Conservation (phyloP, 2,888 invertebrate species). For the Shargacucullia verbasci region DNA sequence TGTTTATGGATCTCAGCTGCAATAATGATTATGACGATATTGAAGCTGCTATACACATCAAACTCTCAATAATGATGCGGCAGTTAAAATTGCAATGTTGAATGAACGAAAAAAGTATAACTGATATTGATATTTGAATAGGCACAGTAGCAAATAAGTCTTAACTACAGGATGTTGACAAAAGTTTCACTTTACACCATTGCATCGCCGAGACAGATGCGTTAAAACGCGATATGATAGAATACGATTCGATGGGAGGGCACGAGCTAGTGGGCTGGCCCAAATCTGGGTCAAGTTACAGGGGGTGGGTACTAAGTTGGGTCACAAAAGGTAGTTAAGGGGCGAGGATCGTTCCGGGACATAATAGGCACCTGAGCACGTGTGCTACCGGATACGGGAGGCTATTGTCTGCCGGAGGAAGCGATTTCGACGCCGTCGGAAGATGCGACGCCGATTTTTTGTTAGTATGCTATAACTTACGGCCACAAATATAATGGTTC, state of each 20-base stretch:
- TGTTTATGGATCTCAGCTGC: not conserved
- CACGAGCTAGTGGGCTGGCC: constrained; percentile 79
- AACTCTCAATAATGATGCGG: constrained; percentile 6
- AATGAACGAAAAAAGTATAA: constrained; percentile 19
- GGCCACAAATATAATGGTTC: constrained; percentile 57
- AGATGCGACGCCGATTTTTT: constrained; percentile 82
- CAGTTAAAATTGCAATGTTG: constrained; percentile 21
- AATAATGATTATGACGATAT: constrained; percentile 1
- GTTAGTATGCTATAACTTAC: constrained; percentile 61
- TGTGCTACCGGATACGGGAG: constrained; percentile 85
- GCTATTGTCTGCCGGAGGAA: constrained; percentile 87
- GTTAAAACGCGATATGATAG: constrained; percentile 51
- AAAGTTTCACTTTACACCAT: constrained; percentile 61
- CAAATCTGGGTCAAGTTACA: constrained; percentile 86
- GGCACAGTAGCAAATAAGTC: constrained; percentile 41
- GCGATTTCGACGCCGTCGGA: constrained; percentile 83
- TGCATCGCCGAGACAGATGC: constrained; percentile 73
- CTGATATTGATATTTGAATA: constrained; percentile 48
- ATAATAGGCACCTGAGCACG: constrained; percentile 89
- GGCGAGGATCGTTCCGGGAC: constrained; percentile 68
- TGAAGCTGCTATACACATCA: not conserved
- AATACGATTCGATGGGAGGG: constrained; percentile 81
- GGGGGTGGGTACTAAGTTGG: constrained; percentile 73
- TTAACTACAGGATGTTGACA: constrained; percentile 69
- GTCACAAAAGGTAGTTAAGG: constrained; percentile 75